A percentile compares a stretch with the other conserved stretches of the same genome.
Conservation (phyloP, 2,113 vertebrate species). For the Atrichornis clamosus region DNA sequence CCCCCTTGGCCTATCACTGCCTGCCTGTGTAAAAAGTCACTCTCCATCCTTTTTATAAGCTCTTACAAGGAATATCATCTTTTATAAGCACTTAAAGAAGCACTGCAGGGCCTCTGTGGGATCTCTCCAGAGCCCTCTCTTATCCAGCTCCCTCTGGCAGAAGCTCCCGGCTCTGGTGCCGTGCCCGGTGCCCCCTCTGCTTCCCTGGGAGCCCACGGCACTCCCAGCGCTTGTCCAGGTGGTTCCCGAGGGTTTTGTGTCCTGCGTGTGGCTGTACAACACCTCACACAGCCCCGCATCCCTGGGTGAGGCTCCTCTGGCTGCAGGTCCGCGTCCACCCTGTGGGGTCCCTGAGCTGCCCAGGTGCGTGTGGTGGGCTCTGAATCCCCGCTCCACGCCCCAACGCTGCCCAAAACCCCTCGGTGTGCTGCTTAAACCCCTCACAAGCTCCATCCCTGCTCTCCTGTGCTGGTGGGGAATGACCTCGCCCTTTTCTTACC, state of each 20-base stretch:
- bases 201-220: rapidly evolving
- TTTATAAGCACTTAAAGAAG: rapidly evolving
- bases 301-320: rapidly evolving
- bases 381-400: not conserved
- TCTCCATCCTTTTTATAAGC: not conserved
- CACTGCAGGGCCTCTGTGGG: rapidly evolving
- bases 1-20: not conserved
- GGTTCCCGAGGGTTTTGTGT: not conserved
- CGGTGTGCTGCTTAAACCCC: not conserved
- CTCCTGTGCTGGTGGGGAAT: rapidly evolving
- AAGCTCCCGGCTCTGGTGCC: rapidly evolving
- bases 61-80: not conserved
- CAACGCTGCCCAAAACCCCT: not conserved
- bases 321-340: rapidly evolving
- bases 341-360: not conserved
- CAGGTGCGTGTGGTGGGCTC: not conserved
- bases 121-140: not conserved
- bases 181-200: rapidly evolving
- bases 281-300: not conserved
- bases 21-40: not conserved
- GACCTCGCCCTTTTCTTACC: not conserved
- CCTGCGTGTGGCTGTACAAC: rapidly evolving
- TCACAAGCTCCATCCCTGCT: not conserved
- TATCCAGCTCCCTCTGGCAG: not conserved
- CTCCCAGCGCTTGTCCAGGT: not conserved